A percentile compares a stretch with the other conserved stretches of the same genome.
phyloP scores from a whole-genome alignment of 1,140 invertebrate species.

The Drosophila nasuta region DNA sequence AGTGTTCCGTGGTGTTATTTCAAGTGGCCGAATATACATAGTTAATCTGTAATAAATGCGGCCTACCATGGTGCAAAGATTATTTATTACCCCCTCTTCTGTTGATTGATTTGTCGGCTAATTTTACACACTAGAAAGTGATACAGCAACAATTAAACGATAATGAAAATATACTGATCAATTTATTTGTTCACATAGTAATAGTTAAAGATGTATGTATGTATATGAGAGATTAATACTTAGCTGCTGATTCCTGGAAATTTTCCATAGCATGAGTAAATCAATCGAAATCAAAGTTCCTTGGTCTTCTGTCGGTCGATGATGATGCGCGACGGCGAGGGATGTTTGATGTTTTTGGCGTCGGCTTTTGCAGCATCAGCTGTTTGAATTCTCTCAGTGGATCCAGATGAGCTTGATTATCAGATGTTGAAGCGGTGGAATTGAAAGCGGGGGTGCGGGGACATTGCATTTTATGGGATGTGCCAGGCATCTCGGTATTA shows the following conservation, averaged over 20 bases:
- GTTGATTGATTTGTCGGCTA: conserved; percentile 22
- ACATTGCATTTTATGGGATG: background rate
- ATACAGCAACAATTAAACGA: conserved; percentile 2
- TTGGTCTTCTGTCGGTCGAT: background rate
- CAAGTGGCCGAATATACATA: conserved; percentile 45
- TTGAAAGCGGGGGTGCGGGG: conserved; percentile 19
- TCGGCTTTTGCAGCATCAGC: background rate
- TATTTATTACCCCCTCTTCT: conserved; percentile 19
- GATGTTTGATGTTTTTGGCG: background rate
- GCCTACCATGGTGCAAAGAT: conserved; percentile 40
- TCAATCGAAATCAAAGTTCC: background rate
- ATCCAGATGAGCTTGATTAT: background rate
- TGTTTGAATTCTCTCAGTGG: background rate
- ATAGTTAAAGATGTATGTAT: conserved; percentile 14
- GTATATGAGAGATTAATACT: background rate
- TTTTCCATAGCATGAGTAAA: conserved; percentile 47
- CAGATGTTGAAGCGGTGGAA: background rate
- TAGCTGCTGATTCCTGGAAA: conserved; percentile 32
- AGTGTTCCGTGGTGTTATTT: conserved; percentile 38
- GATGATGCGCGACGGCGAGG: no score
- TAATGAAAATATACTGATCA: background rate
- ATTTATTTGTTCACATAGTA: background rate
- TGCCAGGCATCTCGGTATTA: background rate
- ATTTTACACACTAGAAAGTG: conserved; percentile 26
- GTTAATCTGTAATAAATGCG: conserved; percentile 22